Percentiles rank a stretch among this genome's conserved stretches.
Conservation (phyloP, 2,797 vertebrate genomes). For the Acanthiza pusilla region DNA sequence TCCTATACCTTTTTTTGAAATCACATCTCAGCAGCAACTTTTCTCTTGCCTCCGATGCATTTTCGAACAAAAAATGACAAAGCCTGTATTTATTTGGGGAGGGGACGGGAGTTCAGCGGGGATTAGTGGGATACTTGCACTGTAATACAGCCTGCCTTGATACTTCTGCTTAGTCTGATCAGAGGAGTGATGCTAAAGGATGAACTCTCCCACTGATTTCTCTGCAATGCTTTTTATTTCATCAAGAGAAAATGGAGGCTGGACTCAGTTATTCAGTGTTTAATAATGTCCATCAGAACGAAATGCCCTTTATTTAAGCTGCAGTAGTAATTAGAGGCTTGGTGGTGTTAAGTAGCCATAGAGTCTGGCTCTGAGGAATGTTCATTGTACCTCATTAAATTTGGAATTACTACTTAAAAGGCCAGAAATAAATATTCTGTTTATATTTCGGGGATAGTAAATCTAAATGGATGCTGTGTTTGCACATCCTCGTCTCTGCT, state of each 20-base stretch:
- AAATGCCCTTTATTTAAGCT: conserved; percentile 66
- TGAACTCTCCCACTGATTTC: conserved; percentile 35
- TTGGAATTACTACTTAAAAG: conserved; percentile 75
- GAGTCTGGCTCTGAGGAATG: conserved; percentile 66
- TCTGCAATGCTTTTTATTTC: conserved; percentile 54
- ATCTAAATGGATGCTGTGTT: conserved; percentile 58
- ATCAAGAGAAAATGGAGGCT: conserved; percentile 66
- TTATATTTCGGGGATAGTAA: conserved; percentile 69
- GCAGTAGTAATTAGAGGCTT: conserved; percentile 68
- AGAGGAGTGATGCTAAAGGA: conserved; percentile 15
- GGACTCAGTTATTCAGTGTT: conserved; percentile 32
- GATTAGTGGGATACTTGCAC: conserved; percentile 32
- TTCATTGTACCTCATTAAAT: conserved; percentile 75
- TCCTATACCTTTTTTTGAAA: conserved; percentile 36
- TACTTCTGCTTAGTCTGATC: conserved; percentile 52
- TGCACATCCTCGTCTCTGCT: conserved; percentile 39
- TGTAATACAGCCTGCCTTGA: conserved; percentile 28
- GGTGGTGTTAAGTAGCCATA: conserved; percentile 65
- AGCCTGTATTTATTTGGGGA: conserved; percentile 42
- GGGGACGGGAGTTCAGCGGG: neutral
- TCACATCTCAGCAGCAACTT: conserved; percentile 15
- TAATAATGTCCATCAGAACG: conserved; percentile 64
- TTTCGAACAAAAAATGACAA: conserved; percentile 35
- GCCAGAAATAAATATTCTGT: conserved; percentile 75
- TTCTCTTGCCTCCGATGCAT: neutral